A percentile compares a stretch with the other conserved stretches of the same genome.
Evolutionary conservation across 53 echinoderm and acorn worm species (phyloP).

Genomic region (Apostichopus leukothele): DNA sequence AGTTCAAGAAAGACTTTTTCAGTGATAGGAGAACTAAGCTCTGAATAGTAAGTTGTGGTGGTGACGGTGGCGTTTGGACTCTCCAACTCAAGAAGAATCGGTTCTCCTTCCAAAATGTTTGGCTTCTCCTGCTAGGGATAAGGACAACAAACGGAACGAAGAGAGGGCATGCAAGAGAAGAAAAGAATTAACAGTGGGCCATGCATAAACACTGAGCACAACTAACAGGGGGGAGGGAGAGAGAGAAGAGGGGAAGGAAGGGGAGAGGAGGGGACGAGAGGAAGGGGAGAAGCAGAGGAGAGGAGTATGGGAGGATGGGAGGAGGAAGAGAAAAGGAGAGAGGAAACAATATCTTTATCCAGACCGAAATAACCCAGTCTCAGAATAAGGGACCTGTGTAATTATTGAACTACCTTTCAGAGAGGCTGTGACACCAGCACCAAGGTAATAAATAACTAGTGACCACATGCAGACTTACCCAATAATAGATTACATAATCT

Average conservation of each 20-base stretch:
- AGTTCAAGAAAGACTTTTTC: constrained; percentile 43
- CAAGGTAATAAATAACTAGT: too few relatives aligned
- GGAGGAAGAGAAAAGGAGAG: too few relatives aligned
- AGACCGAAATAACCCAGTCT: too few relatives aligned
- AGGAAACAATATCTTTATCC: too few relatives aligned
- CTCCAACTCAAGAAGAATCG: constrained; percentile 57
- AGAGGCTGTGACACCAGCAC: too few relatives aligned
- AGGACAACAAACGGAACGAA: background rate
- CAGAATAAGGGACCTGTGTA: too few relatives aligned
- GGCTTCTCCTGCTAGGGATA: background rate
- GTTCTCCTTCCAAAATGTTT: constrained; percentile 67
- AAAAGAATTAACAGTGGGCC: constrained; percentile 1
- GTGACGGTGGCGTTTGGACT: constrained; percentile 52
- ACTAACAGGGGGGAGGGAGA: background rate
- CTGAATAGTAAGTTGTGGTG: constrained; percentile 50
- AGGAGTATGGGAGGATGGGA: too few relatives aligned
- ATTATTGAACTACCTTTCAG: too few relatives aligned
- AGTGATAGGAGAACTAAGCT: constrained; percentile 38
- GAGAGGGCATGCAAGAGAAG: constrained; percentile 32
- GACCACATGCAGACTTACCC: too few relatives aligned
- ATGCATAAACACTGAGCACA: constrained; percentile 24
- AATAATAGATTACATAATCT: too few relatives aligned
- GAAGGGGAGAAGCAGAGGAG: too few relatives aligned
- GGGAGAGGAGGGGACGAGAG: too few relatives aligned
- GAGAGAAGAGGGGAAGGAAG: background rate